A percentile compares a stretch with the other conserved stretches of the same genome.
phyloP scores from a whole-genome alignment of 2,113 vertebrate species.

The Heterotis niloticus region DNA sequence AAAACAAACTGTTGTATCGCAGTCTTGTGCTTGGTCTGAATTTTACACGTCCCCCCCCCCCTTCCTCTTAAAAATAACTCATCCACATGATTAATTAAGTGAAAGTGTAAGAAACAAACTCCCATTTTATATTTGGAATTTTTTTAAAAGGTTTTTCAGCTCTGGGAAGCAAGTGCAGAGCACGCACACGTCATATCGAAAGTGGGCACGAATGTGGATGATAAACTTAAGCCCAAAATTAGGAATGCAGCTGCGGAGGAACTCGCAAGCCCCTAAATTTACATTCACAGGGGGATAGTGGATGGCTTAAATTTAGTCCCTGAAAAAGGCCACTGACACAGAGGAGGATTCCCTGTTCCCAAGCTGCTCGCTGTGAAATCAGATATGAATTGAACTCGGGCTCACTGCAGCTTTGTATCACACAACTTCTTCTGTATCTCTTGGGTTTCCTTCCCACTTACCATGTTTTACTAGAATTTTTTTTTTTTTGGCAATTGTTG shows the following conservation, averaged over 20 bases:
- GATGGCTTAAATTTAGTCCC: background rate
- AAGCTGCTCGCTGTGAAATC: constrained; percentile 1
- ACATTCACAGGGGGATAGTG: background rate
- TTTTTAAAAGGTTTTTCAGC: background rate
- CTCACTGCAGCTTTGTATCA: background rate
- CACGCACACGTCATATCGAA: background rate
- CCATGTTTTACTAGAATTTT: no score
- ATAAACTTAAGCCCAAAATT: background rate
- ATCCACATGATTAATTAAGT: no score
- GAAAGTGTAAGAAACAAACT: no score
- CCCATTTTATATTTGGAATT: no score
- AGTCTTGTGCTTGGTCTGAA: background rate
- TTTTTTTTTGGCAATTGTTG: no score
- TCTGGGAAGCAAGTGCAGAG: background rate
- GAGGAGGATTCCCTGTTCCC: background rate
- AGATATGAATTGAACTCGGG: background rate
- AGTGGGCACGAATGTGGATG: background rate
- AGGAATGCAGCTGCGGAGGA: background rate
- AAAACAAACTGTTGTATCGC: background rate
- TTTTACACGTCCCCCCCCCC: background rate
- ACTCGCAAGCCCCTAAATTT: background rate
- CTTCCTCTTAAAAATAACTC: background rate
- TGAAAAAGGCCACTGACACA: background rate
- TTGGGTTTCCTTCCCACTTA: background rate
- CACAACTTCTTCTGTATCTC: background rate